A percentile compares a stretch with the other conserved stretches of the same genome.
Conservation (phyloP, 2,888 invertebrate species). For the Polydrusus pterygomalis region DNA sequence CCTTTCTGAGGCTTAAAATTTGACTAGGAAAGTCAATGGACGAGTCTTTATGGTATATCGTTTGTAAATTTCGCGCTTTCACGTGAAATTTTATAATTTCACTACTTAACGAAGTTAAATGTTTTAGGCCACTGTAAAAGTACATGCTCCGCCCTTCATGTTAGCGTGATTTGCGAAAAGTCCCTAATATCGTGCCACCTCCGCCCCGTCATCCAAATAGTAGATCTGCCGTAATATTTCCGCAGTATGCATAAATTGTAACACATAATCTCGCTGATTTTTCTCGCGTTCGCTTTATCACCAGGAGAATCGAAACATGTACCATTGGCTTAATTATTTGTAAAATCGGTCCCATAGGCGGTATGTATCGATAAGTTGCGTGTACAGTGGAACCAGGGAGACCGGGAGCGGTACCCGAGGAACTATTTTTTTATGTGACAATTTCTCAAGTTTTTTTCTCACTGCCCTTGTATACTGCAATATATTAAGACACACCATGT, state of each 20-base stretch:
- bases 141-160: no score
- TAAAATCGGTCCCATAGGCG: conserved; percentile 50
- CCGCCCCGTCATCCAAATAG: conserved; percentile 38
- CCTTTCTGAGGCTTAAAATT: no score
- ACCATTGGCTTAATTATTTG: conserved; percentile 53
- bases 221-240: conserved; percentile 24
- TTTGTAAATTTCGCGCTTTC: no score
- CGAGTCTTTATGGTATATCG: no score
- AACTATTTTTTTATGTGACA: not conserved
- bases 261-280: conserved; percentile 52
- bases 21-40: no score
- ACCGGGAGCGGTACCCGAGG: conserved; percentile 4
- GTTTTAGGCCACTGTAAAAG: no score
- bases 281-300: conserved; percentile 46
- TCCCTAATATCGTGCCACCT: conserved; percentile 18
- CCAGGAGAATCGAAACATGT: conserved; percentile 52
- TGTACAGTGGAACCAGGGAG: conserved; percentile 42
- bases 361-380: conserved; percentile 51
- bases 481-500: no score
- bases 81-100: no score
- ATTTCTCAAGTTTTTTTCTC: no score
- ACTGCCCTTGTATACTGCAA: no score
- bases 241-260: conserved; percentile 39
- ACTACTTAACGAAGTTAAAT: no score
- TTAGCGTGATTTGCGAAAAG: no score